phyloP scores from a whole-genome alignment of 1,140 invertebrate species.

The Drosophila equinoxialis region DNA sequence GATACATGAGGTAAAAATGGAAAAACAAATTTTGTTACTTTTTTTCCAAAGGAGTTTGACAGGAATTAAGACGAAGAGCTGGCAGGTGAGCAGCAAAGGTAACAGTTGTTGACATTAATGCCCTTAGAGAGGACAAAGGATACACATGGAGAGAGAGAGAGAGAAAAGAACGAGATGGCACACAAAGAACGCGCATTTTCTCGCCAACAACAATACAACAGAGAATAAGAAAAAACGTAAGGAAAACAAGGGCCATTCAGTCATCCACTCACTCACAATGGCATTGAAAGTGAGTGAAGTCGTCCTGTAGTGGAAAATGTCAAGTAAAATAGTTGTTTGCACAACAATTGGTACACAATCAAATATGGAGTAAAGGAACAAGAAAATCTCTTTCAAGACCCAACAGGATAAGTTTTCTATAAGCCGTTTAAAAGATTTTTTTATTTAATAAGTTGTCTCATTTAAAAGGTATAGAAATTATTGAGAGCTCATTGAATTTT shows the following conservation, averaged over 20 bases:
- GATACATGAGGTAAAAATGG: constrained; percentile 22
- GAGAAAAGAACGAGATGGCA: no score
- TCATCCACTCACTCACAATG: constrained; percentile 3
- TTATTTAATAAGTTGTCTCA: background rate
- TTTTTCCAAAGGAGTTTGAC: constrained; percentile 1
- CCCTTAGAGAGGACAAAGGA: constrained; percentile 35
- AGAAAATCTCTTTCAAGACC: constrained; percentile 8
- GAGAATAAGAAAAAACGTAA: constrained; percentile 39
- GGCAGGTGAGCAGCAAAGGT: constrained; percentile 44
- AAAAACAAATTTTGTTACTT: background rate
- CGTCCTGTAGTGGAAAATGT: constrained; percentile 35
- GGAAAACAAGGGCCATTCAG: constrained; percentile 53
- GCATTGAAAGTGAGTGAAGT: constrained; percentile 65
- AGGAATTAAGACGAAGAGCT: background rate
- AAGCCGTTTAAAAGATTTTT: background rate
- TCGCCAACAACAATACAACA: constrained; percentile 17
- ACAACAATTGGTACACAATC: constrained; percentile 58
- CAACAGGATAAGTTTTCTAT: constrained; percentile 6
- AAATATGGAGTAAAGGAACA: constrained; percentile 9
- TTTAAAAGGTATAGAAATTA: background rate
- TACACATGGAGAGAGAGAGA: background rate
- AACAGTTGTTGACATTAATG: constrained; percentile 74
- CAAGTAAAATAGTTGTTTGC: constrained; percentile 64
- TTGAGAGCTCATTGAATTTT: no score
- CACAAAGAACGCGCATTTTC: constrained; percentile 14